phyloP scores from a whole-genome alignment of 1,140 invertebrate genomes.

The Globodera rostochiensis region DNA sequence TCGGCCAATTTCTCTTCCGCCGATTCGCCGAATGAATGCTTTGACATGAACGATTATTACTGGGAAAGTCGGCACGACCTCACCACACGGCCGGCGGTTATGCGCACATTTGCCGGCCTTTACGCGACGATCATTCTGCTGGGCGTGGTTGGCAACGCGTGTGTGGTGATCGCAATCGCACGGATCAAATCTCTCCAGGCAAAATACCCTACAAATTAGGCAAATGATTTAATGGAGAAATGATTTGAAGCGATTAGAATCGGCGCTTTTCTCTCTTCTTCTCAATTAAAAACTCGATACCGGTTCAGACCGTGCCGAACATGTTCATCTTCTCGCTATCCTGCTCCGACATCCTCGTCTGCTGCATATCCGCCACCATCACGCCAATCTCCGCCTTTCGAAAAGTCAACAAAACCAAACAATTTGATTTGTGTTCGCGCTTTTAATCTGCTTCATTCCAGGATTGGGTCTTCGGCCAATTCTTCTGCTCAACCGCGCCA shows the following conservation, averaged over 20 bases:
- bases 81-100: constrained; percentile 44
- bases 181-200: constrained; percentile 35
- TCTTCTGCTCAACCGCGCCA: constrained; percentile 56
- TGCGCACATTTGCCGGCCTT: constrained; percentile 46
- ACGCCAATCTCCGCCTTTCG: constrained; percentile 64
- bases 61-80: constrained; percentile 43
- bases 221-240: neutral
- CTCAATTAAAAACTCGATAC: neutral
- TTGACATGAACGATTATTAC: constrained; percentile 45
- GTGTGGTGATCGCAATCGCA: constrained; percentile 49
- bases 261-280: neutral
- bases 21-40: constrained; percentile 13
- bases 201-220: neutral
- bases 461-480: constrained; percentile 61
- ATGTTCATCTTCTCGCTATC: constrained; percentile 62
- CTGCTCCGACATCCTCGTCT: constrained; percentile 65
- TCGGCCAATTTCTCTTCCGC: neutral
- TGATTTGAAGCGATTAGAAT: no score
- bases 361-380: constrained; percentile 59
- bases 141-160: constrained; percentile 47
- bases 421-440: neutral
- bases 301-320: constrained; percentile 66
- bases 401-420: constrained; percentile 34
- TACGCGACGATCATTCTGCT: constrained; percentile 50
- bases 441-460: neutral